Evolutionary conservation across 2,888 invertebrate species (phyloP).

Genomic region (Xestia c-nigrum): DNA sequence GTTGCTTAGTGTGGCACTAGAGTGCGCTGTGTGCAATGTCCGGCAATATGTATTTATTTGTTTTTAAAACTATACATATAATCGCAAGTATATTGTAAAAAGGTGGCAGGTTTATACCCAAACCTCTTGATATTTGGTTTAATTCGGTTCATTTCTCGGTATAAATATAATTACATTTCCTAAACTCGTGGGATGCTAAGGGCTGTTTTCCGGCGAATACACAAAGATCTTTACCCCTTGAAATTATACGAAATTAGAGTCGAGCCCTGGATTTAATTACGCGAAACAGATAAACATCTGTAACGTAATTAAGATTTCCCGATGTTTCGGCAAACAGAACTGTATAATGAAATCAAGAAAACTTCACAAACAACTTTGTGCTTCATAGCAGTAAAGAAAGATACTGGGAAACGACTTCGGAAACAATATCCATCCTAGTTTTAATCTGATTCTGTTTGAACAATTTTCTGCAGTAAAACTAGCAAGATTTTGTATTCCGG

Average conservation of each 20-base stretch:
- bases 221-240: constrained; percentile 50
- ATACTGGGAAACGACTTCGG: background rate
- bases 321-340: constrained; percentile 37
- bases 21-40: too few species aligned
- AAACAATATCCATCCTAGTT: constrained; percentile 18
- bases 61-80: background rate
- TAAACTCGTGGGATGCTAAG: constrained; percentile 19
- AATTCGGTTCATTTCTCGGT: constrained; percentile 33
- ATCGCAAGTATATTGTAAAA: background rate
- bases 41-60: too few species aligned
- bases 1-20: too few species aligned
- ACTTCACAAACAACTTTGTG: constrained; percentile 14
- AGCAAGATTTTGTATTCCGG: background rate
- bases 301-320: constrained; percentile 44
- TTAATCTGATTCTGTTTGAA: background rate
- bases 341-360: constrained; percentile 42
- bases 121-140: constrained; percentile 22
- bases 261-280: constrained; percentile 51
- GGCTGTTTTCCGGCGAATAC: constrained; percentile 24
- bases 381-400: constrained; percentile 11
- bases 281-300: constrained; percentile 49
- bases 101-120: background rate
- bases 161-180: constrained; percentile 48
- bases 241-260: constrained; percentile 48
- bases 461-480: background rate